phyloP scores from a whole-genome alignment of 1,140 invertebrate species.

The Drosophila triauraria region DNA sequence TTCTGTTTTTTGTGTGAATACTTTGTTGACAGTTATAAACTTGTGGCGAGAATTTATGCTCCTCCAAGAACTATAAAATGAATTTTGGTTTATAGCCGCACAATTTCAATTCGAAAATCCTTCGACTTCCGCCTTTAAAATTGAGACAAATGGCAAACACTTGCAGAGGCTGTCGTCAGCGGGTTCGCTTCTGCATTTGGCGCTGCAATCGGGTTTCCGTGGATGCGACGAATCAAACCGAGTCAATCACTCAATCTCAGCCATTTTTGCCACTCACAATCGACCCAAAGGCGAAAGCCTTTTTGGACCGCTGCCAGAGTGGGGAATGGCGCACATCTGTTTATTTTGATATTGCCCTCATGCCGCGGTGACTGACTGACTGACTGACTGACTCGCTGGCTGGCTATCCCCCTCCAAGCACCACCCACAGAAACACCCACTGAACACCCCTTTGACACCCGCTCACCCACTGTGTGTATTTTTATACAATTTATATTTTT shows the following conservation, averaged over 20 bases:
- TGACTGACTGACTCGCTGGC: conserved; percentile 5
- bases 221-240: conserved; percentile 22
- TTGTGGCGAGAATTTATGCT: conserved; percentile 24
- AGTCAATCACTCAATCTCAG: conserved; percentile 35
- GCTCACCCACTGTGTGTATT: conserved; percentile 20
- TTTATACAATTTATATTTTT: conserved; percentile 60
- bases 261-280: conserved; percentile 47
- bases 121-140: conserved; percentile 14
- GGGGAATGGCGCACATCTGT: conserved; percentile 71
- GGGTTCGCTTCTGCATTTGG: conserved; percentile 16
- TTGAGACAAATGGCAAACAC: conserved; percentile 4
- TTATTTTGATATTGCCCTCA: conserved; percentile 68
- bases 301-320: conserved; percentile 65
- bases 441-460: not conserved
- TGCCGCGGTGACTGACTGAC: conserved; percentile 36
- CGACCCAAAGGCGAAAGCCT: conserved; percentile 50
- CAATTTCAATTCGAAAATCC: not conserved
- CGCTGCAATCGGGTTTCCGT: conserved; percentile 6
- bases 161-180: conserved; percentile 6
- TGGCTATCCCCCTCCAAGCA: not conserved
- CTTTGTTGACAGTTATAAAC: conserved; percentile 45
- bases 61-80: conserved; percentile 6
- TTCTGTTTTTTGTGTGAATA: conserved; percentile 3
- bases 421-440: conserved; percentile 10
- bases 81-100: conserved; percentile 4